These are phyloP conservation scores for Pachypeltis micranthus DNA, from an alignment of 1,140 invertebrate species.

Conservation along the genomic window DNA sequence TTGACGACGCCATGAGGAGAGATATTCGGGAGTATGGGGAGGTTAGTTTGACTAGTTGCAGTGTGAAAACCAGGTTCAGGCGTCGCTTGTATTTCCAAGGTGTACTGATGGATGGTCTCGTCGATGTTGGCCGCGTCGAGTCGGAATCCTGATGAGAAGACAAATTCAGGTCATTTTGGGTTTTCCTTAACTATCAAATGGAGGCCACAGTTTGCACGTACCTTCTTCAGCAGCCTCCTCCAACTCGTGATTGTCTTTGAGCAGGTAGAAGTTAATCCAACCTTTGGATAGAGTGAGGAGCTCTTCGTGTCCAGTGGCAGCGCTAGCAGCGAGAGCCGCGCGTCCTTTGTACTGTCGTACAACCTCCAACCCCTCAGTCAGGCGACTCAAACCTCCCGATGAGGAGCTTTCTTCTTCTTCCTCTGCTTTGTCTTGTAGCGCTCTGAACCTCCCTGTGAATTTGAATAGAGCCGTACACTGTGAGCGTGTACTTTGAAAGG, in stretches of 20 bases:
- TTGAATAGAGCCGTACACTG: too few relatives aligned
- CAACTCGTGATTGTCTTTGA: constrained; percentile 26
- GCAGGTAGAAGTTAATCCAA: constrained; percentile 33
- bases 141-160: not conserved
- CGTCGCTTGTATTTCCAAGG: constrained; percentile 27
- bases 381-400: not conserved
- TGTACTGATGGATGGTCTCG: constrained; percentile 25
- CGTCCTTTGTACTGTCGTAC: constrained; percentile 20
- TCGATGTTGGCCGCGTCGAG: constrained; percentile 10
- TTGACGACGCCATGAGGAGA: too few relatives aligned
- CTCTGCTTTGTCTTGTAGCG: not conserved
- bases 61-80: constrained; percentile 21
- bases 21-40: constrained; percentile 4
- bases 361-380: not conserved
- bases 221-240: constrained; percentile 21
- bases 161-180: too few relatives aligned
- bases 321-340: constrained; percentile 7
- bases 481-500: too few relatives aligned
- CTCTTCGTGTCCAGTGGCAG: constrained; percentile 25
- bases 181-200: too few relatives aligned
- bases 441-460: constrained; percentile 10
- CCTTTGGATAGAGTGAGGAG: constrained; percentile 30
- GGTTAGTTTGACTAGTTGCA: not conserved
- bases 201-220: too few relatives aligned
- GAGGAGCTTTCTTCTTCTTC: not conserved